These are phyloP conservation scores for Ivindomyrus marchei DNA, from an alignment of 2,113 vertebrate species.

Conservation along the genomic window DNA sequence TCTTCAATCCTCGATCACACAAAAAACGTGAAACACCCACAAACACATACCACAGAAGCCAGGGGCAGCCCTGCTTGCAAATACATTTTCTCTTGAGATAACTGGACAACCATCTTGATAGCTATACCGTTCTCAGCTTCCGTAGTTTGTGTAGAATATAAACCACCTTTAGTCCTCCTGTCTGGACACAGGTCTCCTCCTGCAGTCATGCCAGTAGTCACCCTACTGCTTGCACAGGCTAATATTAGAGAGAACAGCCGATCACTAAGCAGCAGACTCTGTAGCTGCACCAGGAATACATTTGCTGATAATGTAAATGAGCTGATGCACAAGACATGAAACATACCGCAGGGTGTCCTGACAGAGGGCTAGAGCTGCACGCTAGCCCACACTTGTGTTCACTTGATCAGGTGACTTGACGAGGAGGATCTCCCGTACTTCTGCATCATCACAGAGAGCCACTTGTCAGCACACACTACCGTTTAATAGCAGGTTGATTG, in stretches of 20 bases:
- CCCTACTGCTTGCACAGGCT: background rate
- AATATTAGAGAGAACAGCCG: background rate
- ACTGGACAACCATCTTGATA: background rate
- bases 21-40: too few species aligned
- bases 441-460: background rate
- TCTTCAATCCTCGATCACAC: too few species aligned
- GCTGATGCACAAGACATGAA: background rate
- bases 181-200: background rate
- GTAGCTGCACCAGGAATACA: background rate
- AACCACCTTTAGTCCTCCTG: background rate
- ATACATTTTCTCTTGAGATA: background rate
- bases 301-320: background rate
- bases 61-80: background rate
- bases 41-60: background rate
- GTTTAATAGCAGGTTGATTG: conserved; percentile 44
- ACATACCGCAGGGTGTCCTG: background rate
- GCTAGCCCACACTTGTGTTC: background rate
- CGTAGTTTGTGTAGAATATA: background rate
- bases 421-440: background rate
- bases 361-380: background rate
- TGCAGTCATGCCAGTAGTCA: background rate
- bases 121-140: background rate
- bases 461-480: conserved; percentile 50
- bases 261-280: background rate
- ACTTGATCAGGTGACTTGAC: background rate